phyloP scores from a whole-genome alignment of 1,140 invertebrate genomes.

The Caenorhabditis briggsae region DNA sequence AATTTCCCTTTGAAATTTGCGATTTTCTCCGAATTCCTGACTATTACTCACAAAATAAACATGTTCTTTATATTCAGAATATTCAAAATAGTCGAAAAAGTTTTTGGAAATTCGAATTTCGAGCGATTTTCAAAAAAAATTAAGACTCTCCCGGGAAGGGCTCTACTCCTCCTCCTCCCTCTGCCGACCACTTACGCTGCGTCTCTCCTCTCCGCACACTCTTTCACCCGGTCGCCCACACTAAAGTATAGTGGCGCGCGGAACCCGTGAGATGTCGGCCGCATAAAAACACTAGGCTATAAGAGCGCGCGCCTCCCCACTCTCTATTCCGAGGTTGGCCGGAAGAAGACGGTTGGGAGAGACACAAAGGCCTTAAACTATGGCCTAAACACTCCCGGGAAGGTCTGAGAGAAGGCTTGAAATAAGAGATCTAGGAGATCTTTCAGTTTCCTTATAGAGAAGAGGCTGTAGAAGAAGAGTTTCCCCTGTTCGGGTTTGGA shows the following conservation, averaged over 20 bases:
- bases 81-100: no score
- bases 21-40: no score
- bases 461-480: constrained; percentile 52
- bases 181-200: neutral
- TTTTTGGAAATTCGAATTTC: no score
- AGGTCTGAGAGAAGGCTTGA: constrained; percentile 52
- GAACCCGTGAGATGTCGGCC: constrained; percentile 38
- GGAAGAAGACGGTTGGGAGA: constrained; percentile 51
- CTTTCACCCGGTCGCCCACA: neutral
- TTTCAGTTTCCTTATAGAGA: constrained; percentile 33
- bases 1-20: no score
- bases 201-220: neutral
- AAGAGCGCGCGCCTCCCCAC: neutral
- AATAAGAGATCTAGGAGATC: constrained; percentile 42
- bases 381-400: constrained; percentile 53
- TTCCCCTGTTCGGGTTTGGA: constrained; percentile 54
- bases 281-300: neutral
- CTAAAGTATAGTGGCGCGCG: neutral
- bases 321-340: neutral
- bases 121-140: constrained; percentile 3
- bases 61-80: no score
- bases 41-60: no score
- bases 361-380: constrained; percentile 14
- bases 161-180: neutral
- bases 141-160: no score